Evolutionary conservation across 2,113 vertebrate species (phyloP).

Genomic region (Tichodroma muraria): DNA sequence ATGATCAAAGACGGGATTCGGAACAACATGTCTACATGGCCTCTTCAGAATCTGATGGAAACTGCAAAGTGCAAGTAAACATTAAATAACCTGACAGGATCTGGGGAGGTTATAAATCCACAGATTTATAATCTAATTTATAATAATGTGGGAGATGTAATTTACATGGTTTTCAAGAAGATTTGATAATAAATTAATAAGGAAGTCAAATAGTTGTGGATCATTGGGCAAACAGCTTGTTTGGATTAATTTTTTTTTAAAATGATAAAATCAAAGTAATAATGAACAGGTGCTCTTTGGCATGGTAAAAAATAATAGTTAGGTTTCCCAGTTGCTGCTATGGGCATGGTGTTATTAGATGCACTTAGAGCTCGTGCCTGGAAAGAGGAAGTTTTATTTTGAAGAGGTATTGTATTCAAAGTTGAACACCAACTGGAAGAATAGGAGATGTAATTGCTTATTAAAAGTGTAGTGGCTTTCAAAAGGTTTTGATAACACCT

Average conservation of each 20-base stretch:
- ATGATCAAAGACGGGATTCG: neutral
- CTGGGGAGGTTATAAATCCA: neutral
- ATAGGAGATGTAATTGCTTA: neutral
- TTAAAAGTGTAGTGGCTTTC: neutral
- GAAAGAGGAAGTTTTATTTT: neutral
- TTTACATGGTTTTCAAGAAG: neutral
- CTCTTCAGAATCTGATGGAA: neutral
- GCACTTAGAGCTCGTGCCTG: neutral
- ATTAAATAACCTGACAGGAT: neutral
- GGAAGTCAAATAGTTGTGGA: neutral
- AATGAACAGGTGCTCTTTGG: neutral
- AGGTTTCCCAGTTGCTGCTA: neutral
- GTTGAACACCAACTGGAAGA: neutral
- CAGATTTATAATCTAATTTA: neutral
- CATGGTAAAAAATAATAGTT: neutral
- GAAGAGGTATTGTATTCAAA: neutral
- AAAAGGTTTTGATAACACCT: neutral
- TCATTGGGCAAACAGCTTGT: neutral
- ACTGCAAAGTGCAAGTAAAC: neutral
- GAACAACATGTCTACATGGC: neutral
- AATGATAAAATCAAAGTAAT: neutral
- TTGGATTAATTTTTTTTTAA: neutral
- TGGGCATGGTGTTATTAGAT: neutral
- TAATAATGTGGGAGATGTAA: neutral
- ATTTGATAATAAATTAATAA: conserved; percentile 19